phyloP scores from a whole-genome alignment of 2,797 vertebrate species.

The Netta rufina region DNA sequence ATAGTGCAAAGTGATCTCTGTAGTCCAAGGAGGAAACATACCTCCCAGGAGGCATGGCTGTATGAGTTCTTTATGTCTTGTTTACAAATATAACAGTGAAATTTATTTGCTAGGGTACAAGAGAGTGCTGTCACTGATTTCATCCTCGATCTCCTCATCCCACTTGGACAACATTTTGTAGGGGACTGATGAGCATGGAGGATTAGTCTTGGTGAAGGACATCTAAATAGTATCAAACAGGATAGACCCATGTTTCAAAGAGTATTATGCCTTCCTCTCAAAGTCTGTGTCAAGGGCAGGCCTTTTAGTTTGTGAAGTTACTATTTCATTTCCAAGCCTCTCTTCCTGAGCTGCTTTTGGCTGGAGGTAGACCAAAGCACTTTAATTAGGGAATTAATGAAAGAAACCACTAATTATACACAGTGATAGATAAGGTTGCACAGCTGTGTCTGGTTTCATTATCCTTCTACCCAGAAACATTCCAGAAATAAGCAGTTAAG shows the following conservation, averaged over 20 bases:
- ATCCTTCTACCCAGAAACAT: not conserved
- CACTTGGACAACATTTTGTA: not conserved
- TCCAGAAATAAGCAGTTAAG: slow-evolving; percentile 9
- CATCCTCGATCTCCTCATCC: not conserved
- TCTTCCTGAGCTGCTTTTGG: not conserved
- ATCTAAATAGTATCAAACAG: not conserved
- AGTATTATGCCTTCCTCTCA: not conserved
- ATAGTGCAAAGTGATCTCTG: rapidly evolving
- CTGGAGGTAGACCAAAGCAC: not conserved
- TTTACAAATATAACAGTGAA: not conserved
- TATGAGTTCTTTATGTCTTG: not conserved
- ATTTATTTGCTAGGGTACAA: not conserved
- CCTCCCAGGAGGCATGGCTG: not conserved
- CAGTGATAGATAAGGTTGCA: not conserved
- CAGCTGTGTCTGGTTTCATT: not conserved
- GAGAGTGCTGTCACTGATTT: not conserved
- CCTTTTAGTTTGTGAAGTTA: not conserved
- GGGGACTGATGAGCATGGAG: not conserved
- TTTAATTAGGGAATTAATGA: slow-evolving; percentile 34
- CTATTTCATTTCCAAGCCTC: not conserved
- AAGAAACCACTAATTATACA: not conserved
- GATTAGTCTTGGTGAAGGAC: not conserved
- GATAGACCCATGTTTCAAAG: not conserved
- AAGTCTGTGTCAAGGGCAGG: not conserved
- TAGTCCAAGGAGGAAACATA: not conserved